Evolutionary conservation across 2,113 vertebrate species (phyloP).

Genomic region (Notarius lentiginosus): DNA sequence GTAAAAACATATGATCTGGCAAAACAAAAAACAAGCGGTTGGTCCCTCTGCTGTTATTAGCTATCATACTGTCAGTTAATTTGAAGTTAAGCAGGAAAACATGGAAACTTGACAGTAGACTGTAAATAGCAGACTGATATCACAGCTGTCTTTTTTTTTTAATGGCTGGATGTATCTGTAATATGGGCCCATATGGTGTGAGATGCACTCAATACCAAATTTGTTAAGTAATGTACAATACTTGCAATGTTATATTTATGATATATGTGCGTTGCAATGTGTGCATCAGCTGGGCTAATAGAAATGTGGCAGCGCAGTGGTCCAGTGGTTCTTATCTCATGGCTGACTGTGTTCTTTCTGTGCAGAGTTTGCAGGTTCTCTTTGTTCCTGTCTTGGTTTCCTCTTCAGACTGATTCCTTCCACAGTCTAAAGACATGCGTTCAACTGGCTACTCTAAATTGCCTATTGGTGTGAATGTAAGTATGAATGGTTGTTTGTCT

Average conservation of each 20-base stretch:
- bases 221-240: neutral
- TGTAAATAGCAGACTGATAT: neutral
- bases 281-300: neutral
- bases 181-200: neutral
- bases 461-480: too few species aligned
- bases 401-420: too few species aligned
- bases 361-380: too few species aligned
- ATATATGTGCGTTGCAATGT: neutral
- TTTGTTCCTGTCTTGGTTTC: too few species aligned
- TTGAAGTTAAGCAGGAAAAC: neutral
- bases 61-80: neutral
- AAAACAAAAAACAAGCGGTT: neutral
- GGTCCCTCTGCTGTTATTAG: neutral
- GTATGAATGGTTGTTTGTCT: too few species aligned
- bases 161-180: neutral
- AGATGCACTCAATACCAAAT: neutral
- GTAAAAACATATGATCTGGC: neutral
- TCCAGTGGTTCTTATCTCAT: too few species aligned
- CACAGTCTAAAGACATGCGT: too few species aligned
- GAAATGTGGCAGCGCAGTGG: neutral
- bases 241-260: neutral
- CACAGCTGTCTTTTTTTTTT: neutral
- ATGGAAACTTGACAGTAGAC: neutral
- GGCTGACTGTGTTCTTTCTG: too few species aligned
- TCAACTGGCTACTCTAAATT: too few species aligned